Percentiles rank a stretch among this genome's conserved stretches.
Evolutionary conservation across 2,113 vertebrate species (phyloP).

Genomic region (Scomber scombrus): DNA sequence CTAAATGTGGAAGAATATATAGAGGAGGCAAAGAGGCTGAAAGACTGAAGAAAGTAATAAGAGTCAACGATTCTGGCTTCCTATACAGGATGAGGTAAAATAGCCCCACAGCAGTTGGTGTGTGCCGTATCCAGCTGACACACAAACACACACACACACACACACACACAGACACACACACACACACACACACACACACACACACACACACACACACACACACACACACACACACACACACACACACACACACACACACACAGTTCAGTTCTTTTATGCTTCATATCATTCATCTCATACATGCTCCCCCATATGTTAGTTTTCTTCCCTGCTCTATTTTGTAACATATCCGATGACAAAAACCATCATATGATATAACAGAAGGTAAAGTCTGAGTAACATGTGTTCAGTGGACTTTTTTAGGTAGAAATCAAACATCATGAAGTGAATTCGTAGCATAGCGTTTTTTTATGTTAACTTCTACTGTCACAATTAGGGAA

Average conservation of each 20-base stretch:
- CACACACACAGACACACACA: not conserved
- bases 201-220: conserved; percentile 6
- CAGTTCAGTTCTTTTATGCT: conserved; percentile 37
- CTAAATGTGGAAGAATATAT: conserved; percentile 9
- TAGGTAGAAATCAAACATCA: not conserved
- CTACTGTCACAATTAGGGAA: not conserved
- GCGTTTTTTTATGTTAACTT: no score
- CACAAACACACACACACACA: conserved; percentile 13
- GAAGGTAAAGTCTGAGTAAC: not conserved
- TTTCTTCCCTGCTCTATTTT: conserved; percentile 25
- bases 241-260: not conserved
- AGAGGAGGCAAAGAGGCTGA: conserved; percentile 4
- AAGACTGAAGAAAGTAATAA: not conserved
- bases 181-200: not conserved
- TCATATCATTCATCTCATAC: conserved; percentile 16
- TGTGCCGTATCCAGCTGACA: conserved; percentile 30
- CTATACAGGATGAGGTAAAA: conserved; percentile 47
- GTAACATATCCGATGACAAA: conserved; percentile 26
- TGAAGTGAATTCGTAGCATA: not conserved
- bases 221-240: no score
- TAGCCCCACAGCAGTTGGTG: conserved; percentile 33
- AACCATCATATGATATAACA: not conserved
- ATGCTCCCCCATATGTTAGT: conserved; percentile 21
- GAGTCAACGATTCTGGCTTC: conserved; percentile 39
- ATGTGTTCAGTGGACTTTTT: not conserved